Evolutionary conservation across 1,140 invertebrate species (phyloP), one percentile per base, ranked within the genome.

Genomic region (Sycophila sp.): DNA sequence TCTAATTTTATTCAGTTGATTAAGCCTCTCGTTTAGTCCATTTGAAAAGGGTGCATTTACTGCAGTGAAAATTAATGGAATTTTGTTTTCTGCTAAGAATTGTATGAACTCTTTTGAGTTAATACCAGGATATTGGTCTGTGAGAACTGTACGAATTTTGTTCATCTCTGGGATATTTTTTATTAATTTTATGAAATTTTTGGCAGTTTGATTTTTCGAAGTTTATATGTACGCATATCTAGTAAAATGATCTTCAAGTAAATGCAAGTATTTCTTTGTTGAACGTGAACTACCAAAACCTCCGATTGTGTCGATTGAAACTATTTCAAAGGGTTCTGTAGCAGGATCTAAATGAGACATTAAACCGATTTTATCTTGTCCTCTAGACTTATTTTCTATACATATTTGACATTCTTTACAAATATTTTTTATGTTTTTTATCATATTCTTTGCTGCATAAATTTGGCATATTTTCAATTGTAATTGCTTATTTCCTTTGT

Each of bases 61-160:
- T 15, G 67, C 60, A 13, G 74, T 73, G 36, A 75, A 75, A 42
- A 73, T 34, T 26, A 70, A 19, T 55, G 17, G 13, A 26, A 69
- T 69, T 6, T 66, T 62, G 4, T 73, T 56, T 11, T 45, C 53
- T 28, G 59, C 40, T 10, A 74, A 13, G 62, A 60, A 74, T 59
- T 71, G 5, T 65, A 71, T 76, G 32, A 74, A 76, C 65, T 74
- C 65, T 36, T 66, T 72, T n/a, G 69, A 71, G 30, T 73, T 72
- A 36, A 74, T 68, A 24, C 74, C 74, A 0, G 71, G 56, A 45
- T 75, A 75, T 67, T 73, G 74, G 42, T 75, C 74, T 4, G 72
- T 63, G n/a, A 75, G 26, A 34, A 73, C 15, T 17, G 62, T 70
- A 1, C 59, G 38, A 24, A 73, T 73, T 36, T 51, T 45, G 22